phyloP scores from a whole-genome alignment of 2,888 invertebrate genomes.

The Bunonema sp. region DNA sequence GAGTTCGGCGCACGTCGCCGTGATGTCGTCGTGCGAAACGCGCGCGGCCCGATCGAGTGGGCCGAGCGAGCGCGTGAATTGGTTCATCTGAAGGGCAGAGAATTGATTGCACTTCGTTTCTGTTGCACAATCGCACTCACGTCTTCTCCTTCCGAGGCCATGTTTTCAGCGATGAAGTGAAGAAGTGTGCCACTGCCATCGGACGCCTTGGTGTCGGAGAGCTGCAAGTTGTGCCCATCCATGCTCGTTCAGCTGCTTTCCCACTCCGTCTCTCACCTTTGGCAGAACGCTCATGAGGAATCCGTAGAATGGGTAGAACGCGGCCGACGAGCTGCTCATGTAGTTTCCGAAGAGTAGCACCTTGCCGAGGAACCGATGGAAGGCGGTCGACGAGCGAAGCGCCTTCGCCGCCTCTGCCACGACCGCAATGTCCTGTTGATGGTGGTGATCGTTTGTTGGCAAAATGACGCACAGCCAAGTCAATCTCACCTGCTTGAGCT shows the following conservation, averaged over 20 bases:
- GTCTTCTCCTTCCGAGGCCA: too few species aligned
- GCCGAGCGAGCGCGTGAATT: too few species aligned
- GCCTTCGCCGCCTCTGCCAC: conserved; percentile 4
- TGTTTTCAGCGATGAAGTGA: conserved; percentile 74
- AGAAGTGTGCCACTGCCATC: conserved; percentile 80
- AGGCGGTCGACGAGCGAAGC: conserved; percentile 59
- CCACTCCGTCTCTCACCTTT: conserved; percentile 55
- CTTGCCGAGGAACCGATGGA: conserved; percentile 73
- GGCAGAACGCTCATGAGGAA: conserved; percentile 89
- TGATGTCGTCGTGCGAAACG: too few species aligned
- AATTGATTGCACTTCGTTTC: too few species aligned
- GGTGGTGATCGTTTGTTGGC: too few species aligned
- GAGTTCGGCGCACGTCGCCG: too few species aligned
- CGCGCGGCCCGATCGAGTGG: too few species aligned
- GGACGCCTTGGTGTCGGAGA: conserved; percentile 60
- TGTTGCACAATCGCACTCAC: too few species aligned
- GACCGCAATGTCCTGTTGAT: too few species aligned
- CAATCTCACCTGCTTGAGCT: conserved; percentile 65
- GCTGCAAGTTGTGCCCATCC: conserved; percentile 28
- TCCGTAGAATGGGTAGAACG: conserved; percentile 54
- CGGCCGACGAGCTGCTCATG: conserved; percentile 80
- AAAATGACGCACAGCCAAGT: too few species aligned
- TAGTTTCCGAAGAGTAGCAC: conserved; percentile 81
- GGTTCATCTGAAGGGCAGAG: too few species aligned
- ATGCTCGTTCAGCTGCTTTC: background rate